Evolutionary conservation across 2,888 invertebrate species (phyloP).

Genomic region (Xestoiulus laeticollis): DNA sequence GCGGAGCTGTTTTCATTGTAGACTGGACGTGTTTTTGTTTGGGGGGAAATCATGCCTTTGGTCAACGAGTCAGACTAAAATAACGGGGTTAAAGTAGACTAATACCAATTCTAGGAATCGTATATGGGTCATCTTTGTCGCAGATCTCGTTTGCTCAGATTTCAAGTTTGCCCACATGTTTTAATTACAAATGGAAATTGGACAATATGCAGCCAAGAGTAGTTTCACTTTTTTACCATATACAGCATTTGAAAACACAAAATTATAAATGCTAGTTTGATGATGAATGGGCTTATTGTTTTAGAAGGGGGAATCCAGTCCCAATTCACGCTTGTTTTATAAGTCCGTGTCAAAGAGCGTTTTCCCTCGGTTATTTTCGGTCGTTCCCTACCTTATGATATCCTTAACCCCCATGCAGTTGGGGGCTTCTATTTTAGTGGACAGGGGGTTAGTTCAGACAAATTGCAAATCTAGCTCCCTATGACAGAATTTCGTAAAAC

Average conservation of each 20-base stretch:
- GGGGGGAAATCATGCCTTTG: neutral
- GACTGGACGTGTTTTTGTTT: neutral
- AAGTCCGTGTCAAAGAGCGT: neutral
- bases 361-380: neutral
- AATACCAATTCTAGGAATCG: neutral
- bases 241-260: neutral
- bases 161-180: neutral
- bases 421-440: conserved; percentile 4
- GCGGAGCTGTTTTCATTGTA: neutral
- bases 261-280: neutral
- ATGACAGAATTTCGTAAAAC: neutral
- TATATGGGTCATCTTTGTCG: neutral
- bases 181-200: neutral
- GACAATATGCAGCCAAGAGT: neutral
- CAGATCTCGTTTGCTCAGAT: neutral
- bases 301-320: conserved; percentile 15
- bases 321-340: neutral
- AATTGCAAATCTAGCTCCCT: neutral
- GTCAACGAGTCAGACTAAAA: neutral
- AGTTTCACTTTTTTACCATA: neutral
- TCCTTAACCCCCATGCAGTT: neutral
- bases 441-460: neutral
- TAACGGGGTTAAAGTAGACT: neutral
- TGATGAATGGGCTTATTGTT: conserved; percentile 37
- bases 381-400: neutral